Conservation (phyloP, 2,113 vertebrate genomes). For the Vulpes lagopus region DNA sequence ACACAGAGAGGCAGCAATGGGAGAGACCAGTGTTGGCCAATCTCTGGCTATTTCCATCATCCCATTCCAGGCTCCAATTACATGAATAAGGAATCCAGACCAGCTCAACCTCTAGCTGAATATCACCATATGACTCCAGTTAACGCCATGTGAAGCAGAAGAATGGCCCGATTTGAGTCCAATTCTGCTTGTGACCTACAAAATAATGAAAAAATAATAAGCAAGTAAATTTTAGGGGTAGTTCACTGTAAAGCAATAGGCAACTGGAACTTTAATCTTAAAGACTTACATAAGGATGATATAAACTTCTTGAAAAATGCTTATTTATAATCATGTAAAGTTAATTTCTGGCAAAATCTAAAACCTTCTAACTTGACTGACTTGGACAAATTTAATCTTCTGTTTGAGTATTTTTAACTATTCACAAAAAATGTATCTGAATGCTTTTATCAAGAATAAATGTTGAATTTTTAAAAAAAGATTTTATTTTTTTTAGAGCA, state of each 20-base stretch:
- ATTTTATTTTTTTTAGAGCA: neutral
- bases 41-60: too few relatives aligned
- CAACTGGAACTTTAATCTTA: slow-evolving; percentile 21
- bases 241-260: neutral
- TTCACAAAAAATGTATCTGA: slow-evolving; percentile 64
- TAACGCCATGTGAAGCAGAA: neutral
- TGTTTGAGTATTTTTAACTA: slow-evolving; percentile 43
- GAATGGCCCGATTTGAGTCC: neutral
- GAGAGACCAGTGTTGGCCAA: neutral
- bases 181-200: neutral
- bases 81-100: neutral
- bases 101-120: neutral
- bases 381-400: slow-evolving; percentile 54
- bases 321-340: slow-evolving; percentile 33
- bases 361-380: slow-evolving; percentile 23
- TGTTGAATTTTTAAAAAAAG: slow-evolving; percentile 2
- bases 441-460: slow-evolving; percentile 40
- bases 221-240: neutral
- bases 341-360: slow-evolving; percentile 69
- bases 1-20: neutral
- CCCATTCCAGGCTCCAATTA: too few relatives aligned
- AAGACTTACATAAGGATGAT: slow-evolving; percentile 18
- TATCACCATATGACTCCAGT: neutral
- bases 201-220: slow-evolving; percentile 52
- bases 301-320: slow-evolving; percentile 45